These are phyloP conservation scores for Pterophyllum scalare DNA, from an alignment of 2,113 vertebrate genomes.

Conservation along the genomic window DNA sequence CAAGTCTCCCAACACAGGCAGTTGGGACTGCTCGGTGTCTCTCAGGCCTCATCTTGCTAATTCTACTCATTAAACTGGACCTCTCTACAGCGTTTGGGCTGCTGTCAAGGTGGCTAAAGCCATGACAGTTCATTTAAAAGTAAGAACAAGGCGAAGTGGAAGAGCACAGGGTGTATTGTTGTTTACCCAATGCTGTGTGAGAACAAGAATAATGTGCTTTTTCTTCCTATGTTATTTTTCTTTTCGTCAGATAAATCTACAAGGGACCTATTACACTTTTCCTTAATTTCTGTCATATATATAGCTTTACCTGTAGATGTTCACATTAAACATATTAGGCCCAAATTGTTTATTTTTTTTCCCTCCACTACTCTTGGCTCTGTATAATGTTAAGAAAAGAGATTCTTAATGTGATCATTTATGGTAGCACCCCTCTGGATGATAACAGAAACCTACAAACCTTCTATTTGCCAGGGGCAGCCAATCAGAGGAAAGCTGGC, in stretches of 20 bases:
- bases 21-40: too few species aligned
- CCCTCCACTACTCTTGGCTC: not conserved
- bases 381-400: not conserved
- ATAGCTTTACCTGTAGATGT: not conserved
- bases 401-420: not conserved
- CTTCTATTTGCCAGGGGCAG: not conserved
- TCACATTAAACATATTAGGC: not conserved
- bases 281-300: too few species aligned
- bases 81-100: too few species aligned
- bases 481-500: not conserved
- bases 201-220: not conserved
- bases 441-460: not conserved
- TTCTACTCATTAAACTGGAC: too few species aligned
- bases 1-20: too few species aligned
- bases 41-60: too few species aligned
- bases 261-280: not conserved
- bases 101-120: not conserved
- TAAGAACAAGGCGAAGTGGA: conserved; percentile 11
- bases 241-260: not conserved
- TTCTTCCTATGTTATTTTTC: not conserved
- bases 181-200: not conserved
- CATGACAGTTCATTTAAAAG: not conserved
- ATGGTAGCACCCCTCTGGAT: not conserved
- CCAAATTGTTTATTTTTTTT: not conserved
- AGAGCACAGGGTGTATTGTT: not conserved